Percentiles rank a stretch among this genome's conserved stretches.
phyloP scores from a whole-genome alignment of 2,797 vertebrate genomes.

The Acrossocheilus fasciatus region DNA sequence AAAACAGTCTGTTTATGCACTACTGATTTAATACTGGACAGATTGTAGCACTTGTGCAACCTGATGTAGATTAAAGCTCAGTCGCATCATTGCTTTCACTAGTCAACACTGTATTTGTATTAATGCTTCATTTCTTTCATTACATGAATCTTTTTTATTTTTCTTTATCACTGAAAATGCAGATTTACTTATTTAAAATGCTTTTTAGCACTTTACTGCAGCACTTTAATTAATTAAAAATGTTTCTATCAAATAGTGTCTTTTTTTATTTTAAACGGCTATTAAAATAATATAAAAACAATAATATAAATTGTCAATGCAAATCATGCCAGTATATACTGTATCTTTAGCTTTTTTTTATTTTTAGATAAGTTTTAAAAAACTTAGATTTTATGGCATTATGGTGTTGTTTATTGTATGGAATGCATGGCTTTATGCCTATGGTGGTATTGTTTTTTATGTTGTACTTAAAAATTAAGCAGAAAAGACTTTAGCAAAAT shows the following conservation, averaged over 20 bases:
- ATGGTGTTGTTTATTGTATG: not conserved
- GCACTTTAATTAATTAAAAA: slow-evolving; percentile 24
- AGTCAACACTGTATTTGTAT: not conserved
- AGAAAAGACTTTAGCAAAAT: not conserved
- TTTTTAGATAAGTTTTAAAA: not conserved
- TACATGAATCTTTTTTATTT: not conserved
- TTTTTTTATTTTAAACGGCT: not conserved
- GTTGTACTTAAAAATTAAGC: not conserved
- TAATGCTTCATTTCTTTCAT: not conserved
- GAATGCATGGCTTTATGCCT: not conserved
- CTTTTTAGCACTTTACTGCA: not conserved
- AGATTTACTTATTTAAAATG: slow-evolving; percentile 3
- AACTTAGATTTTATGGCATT: not conserved
- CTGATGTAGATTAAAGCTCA: not conserved
- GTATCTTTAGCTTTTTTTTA: not conserved
- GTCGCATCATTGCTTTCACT: not conserved
- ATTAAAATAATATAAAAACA: not conserved
- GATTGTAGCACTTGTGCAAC: slow-evolving; percentile 5
- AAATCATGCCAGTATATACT: not conserved
- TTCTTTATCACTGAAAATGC: not conserved
- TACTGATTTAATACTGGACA: not conserved
- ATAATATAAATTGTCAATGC: not conserved
- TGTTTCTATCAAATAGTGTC: slow-evolving; percentile 4
- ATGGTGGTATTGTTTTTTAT: not conserved
- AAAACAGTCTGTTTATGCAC: not conserved